phyloP scores from a whole-genome alignment of 2,113 vertebrate species.

The Scalopus aquaticus region DNA sequence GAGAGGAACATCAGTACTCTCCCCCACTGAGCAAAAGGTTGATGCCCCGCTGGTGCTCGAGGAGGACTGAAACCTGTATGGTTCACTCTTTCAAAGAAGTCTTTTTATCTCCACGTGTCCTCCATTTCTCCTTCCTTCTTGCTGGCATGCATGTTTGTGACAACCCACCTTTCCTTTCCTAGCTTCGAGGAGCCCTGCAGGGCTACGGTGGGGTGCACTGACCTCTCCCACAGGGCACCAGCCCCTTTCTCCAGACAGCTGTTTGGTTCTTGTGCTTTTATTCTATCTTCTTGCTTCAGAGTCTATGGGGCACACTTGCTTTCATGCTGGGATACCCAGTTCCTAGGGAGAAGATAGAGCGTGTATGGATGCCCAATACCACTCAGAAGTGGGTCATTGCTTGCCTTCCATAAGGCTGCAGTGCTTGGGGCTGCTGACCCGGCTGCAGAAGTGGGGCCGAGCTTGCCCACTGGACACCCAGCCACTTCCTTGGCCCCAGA shows the following conservation, averaged over 20 bases:
- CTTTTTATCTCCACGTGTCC: not conserved
- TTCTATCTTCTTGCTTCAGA: not conserved
- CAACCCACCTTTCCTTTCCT: not conserved
- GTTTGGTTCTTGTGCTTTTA: not conserved
- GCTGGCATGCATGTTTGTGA: not conserved
- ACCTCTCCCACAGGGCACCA: not conserved
- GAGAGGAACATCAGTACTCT: slow-evolving; percentile 6
- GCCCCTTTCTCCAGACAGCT: not conserved
- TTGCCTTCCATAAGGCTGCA: not conserved
- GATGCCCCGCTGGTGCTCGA: not conserved
- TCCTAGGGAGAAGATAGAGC: not conserved
- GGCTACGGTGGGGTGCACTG: not conserved
- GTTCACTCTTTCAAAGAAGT: not conserved
- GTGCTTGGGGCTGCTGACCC: not conserved
- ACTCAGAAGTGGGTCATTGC: not conserved
- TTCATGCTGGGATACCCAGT: not conserved
- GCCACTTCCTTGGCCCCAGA: not conserved
- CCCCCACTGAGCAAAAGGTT: not conserved
- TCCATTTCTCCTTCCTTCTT: not conserved
- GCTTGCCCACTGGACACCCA: no score
- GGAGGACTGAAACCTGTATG: not conserved
- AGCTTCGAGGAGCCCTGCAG: not conserved
- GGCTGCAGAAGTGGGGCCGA: no score
- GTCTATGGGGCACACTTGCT: not conserved
- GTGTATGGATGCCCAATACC: not conserved